Conservation (phyloP, 53 echinoderm and acorn worm species). For the Temnopleurus reevesii region DNA sequence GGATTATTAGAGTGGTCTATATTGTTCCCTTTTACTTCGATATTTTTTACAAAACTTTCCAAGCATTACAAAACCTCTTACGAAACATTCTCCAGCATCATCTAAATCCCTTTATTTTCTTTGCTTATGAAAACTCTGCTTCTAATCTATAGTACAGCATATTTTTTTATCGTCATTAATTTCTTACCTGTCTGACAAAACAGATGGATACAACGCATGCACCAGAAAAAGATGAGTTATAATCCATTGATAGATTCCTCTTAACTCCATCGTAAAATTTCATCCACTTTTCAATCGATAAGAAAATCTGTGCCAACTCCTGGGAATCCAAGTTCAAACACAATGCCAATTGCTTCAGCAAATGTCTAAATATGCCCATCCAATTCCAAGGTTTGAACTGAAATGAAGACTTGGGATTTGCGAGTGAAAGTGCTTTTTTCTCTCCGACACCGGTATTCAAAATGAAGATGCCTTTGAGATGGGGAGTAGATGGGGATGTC, state of each 20-base stretch:
- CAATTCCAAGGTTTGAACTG: not conserved
- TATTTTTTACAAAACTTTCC: too few relatives aligned
- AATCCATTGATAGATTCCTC: constrained; percentile 55
- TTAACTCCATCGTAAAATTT: constrained; percentile 23
- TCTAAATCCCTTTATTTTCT: too few relatives aligned
- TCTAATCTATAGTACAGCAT: too few relatives aligned
- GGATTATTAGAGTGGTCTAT: too few relatives aligned
- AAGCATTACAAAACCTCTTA: too few relatives aligned
- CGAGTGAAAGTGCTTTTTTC: constrained; percentile 7
- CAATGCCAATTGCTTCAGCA: too few relatives aligned
- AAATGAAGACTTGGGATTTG: not conserved
- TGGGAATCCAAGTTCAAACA: not conserved
- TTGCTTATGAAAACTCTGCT: too few relatives aligned
- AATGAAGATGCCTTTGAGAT: constrained; percentile 8
- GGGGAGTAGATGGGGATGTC: not conserved
- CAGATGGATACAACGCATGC: constrained; percentile 22
- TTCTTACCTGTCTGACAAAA: constrained; percentile 44
- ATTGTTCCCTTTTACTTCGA: too few relatives aligned
- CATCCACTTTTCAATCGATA: not conserved
- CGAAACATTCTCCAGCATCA: too few relatives aligned
- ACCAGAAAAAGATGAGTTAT: constrained; percentile 31
- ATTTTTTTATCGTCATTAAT: too few relatives aligned
- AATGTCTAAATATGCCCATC: not conserved
- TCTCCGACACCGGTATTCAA: not conserved
- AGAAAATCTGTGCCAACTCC: not conserved